Evolutionary conservation across 2,888 invertebrate species (phyloP).

Genomic region (Lamproptera curius): DNA sequence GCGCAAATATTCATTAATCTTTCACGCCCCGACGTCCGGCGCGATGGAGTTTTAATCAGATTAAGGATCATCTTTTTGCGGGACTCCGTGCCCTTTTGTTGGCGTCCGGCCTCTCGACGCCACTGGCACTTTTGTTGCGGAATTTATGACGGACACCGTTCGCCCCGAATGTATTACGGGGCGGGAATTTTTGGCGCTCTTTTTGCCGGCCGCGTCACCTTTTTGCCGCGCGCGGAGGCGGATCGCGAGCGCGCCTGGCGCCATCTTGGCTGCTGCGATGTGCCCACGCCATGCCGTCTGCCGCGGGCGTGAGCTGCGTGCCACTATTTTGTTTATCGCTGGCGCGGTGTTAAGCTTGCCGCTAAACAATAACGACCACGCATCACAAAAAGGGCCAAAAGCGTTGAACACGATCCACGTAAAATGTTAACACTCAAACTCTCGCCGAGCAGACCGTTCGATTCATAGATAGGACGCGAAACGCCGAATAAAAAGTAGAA

Average conservation of each 20-base stretch:
- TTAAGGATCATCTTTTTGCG: constrained; percentile 78
- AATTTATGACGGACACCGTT: constrained; percentile 71
- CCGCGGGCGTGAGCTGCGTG: constrained; percentile 31
- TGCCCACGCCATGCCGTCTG: constrained; percentile 63
- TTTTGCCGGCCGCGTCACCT: neutral
- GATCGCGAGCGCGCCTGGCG: constrained; percentile 43
- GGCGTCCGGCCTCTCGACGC: constrained; percentile 69
- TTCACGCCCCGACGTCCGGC: constrained; percentile 77
- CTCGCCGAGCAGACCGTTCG: constrained; percentile 61
- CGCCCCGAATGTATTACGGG: constrained; percentile 64
- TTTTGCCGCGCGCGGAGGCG: neutral
- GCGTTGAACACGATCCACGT: constrained; percentile 18
- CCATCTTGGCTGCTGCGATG: constrained; percentile 47
- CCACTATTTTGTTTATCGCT: constrained; percentile 26
- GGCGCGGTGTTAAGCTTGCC: constrained; percentile 36
- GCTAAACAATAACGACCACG: constrained; percentile 29
- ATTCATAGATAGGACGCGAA: constrained; percentile 76
- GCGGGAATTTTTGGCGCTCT: constrained; percentile 12
- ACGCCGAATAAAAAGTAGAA: constrained; percentile 75
- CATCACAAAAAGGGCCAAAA: no score
- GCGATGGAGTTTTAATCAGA: constrained; percentile 79
- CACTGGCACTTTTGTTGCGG: constrained; percentile 70
- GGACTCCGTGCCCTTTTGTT: constrained; percentile 73
- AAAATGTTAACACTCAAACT: constrained; percentile 73
- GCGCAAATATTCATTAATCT: constrained; percentile 79